Conservation (phyloP, 2,888 invertebrate species). For the Chesias legatella region DNA sequence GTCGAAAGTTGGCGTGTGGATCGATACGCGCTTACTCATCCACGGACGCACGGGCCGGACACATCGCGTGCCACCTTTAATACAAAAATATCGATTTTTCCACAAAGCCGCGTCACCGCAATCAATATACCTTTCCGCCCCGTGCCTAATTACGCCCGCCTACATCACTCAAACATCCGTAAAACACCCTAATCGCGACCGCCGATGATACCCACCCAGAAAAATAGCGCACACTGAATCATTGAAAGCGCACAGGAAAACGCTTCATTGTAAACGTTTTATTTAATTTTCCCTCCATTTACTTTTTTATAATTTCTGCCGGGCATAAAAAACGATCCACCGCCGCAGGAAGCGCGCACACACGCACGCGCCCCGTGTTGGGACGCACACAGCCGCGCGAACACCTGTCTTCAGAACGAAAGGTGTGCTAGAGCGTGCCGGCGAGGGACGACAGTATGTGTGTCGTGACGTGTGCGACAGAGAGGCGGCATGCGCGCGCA, state of each 20-base stretch:
- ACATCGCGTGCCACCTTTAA: constrained; percentile 76
- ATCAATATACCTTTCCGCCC: constrained; percentile 80
- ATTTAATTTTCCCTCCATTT: constrained; percentile 81
- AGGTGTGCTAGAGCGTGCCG: constrained; percentile 72
- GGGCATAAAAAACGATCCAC: constrained; percentile 79
- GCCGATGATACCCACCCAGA: constrained; percentile 59
- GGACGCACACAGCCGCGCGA: constrained; percentile 71
- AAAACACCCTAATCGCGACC: constrained; percentile 62
- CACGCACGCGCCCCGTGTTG: constrained; percentile 49
- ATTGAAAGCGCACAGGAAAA: constrained; percentile 79
- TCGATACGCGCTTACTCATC: constrained; percentile 74
- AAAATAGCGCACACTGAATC: constrained; percentile 75
- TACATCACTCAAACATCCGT: constrained; percentile 75
- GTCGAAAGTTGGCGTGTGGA: constrained; percentile 64
- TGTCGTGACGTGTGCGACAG: constrained; percentile 45
- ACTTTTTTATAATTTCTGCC: constrained; percentile 79
- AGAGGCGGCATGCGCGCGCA: constrained; percentile 72
- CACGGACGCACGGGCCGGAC: constrained; percentile 68
- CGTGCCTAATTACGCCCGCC: constrained; percentile 78
- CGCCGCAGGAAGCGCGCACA: constrained; percentile 77
- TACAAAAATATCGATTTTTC: constrained; percentile 78
- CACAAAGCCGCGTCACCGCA: constrained; percentile 78
- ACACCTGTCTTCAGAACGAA: constrained; percentile 80
- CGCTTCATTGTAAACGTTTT: constrained; percentile 80
- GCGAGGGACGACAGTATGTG: constrained; percentile 53